These are phyloP conservation scores for Hemithea aestivaria DNA, from an alignment of 2,888 invertebrate species.

Conservation along the genomic window DNA sequence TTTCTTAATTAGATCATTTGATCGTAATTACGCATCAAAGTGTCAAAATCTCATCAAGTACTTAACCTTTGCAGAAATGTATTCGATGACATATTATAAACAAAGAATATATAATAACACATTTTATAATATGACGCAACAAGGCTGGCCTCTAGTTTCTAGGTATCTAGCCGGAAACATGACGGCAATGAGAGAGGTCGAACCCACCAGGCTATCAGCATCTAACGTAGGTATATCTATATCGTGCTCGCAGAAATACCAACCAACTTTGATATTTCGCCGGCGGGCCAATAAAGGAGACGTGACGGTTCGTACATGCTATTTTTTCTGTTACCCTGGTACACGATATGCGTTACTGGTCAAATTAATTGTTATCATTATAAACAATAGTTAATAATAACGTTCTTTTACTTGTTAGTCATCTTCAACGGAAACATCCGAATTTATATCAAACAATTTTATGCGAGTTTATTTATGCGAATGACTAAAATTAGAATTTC, in stretches of 20 bases:
- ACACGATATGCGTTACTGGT: constrained; percentile 23
- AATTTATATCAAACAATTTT: too few relatives aligned
- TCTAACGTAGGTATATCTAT: constrained; percentile 52
- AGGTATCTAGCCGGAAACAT: constrained; percentile 59
- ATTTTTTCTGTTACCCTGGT: constrained; percentile 8
- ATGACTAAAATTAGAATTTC: too few relatives aligned
- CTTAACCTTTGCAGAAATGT: constrained; percentile 28
- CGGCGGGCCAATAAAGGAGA: constrained; percentile 54
- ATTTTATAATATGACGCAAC: constrained; percentile 22
- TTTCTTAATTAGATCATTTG: too few relatives aligned
- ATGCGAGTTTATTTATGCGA: background rate
- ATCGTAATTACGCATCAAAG: too few relatives aligned
- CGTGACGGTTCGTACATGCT: constrained; percentile 32
- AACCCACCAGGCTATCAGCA: constrained; percentile 60
- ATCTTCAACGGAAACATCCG: too few relatives aligned
- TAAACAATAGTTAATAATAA: too few relatives aligned
- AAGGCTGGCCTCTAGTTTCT: constrained; percentile 28
- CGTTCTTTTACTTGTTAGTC: too few relatives aligned
- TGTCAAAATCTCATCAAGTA: background rate
- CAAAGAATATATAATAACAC: too few relatives aligned
- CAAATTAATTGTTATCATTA: constrained; percentile 21
- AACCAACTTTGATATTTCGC: constrained; percentile 62
- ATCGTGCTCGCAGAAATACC: constrained; percentile 56
- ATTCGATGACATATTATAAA: constrained; percentile 33
- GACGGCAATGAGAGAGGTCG: constrained; percentile 64